Conservation (phyloP, 2,888 invertebrate genomes). For the Parnassius smintheus region DNA sequence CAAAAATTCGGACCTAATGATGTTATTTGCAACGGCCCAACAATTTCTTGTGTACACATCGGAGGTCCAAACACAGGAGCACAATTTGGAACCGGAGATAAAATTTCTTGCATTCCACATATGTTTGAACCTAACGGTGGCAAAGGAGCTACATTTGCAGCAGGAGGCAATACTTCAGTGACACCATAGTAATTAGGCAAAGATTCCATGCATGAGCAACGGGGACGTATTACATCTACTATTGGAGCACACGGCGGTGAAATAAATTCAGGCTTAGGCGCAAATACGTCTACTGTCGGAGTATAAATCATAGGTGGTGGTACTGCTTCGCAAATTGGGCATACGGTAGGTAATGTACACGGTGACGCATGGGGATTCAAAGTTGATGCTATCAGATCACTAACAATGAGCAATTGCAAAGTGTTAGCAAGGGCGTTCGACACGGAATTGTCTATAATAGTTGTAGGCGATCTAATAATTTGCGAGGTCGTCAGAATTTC, state of each 20-base stretch:
- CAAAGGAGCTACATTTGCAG: slow-evolving; percentile 2
- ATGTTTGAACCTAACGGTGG: slow-evolving; percentile 4
- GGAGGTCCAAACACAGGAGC: not conserved
- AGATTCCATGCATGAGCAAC: slow-evolving; percentile 12
- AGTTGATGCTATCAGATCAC: slow-evolving; percentile 25
- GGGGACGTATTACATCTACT: slow-evolving; percentile 28
- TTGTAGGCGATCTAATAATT: slow-evolving; percentile 6
- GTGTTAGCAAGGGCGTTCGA: slow-evolving; percentile 22
- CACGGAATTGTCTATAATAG: slow-evolving; percentile 16
- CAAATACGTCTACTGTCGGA: slow-evolving; percentile 25
- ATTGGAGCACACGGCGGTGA: slow-evolving; percentile 28
- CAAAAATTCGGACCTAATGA: slow-evolving; percentile 4
- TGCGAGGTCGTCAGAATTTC: slow-evolving; percentile 7
- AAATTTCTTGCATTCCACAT: slow-evolving; percentile 16
- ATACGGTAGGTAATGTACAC: slow-evolving; percentile 24
- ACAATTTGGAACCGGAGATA: slow-evolving; percentile 8
- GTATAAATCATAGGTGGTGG: slow-evolving; percentile 19
- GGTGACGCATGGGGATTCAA: slow-evolving; percentile 23
- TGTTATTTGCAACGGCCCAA: slow-evolving; percentile 1
- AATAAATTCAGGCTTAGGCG: slow-evolving; percentile 30
- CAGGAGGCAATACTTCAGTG: slow-evolving; percentile 8
- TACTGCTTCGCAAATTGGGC: slow-evolving; percentile 29
- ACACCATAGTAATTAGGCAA: slow-evolving; percentile 7
- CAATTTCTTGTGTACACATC: slow-evolving; percentile 10
- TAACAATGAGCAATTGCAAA: slow-evolving; percentile 25